phyloP scores from a whole-genome alignment of 2,113 vertebrate genomes.

The Colinus virginianus region DNA sequence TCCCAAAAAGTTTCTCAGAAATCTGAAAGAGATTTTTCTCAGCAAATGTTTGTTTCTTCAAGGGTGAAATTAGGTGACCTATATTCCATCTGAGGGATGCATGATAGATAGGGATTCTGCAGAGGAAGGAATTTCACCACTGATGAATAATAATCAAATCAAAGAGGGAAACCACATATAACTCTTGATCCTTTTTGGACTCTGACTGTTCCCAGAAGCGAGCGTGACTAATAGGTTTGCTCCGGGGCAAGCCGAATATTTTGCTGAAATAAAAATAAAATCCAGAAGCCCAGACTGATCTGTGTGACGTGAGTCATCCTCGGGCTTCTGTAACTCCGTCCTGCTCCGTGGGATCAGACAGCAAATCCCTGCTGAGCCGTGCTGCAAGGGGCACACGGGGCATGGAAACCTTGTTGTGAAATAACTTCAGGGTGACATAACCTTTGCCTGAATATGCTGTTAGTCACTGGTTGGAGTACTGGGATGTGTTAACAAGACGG shows the following conservation, averaged over 20 bases:
- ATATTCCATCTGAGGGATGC: conserved; percentile 16
- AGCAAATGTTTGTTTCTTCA: conserved; percentile 14
- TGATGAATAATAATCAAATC: conserved; percentile 51
- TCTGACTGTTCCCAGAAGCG: conserved; percentile 21
- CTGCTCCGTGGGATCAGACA: not conserved
- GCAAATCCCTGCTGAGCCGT: conserved; percentile 29
- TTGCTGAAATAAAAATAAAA: conserved; percentile 53
- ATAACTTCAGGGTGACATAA: not conserved
- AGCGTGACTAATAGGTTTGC: conserved; percentile 53
- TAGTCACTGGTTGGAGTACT: accelerated
- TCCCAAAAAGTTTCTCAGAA: not conserved
- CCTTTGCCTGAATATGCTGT: not conserved
- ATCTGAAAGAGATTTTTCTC: not conserved
- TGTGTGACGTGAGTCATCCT: conserved; percentile 48
- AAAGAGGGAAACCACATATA: conserved; percentile 50
- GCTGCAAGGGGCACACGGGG: not conserved
- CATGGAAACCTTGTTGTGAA: not conserved
- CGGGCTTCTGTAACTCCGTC: not conserved
- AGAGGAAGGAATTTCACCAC: conserved; percentile 32
- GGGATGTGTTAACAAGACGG: not conserved
- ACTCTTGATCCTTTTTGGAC: conserved; percentile 12
- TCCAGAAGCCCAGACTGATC: conserved; percentile 23
- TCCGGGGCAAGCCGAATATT: conserved; percentile 49
- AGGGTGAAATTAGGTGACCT: conserved; percentile 62
- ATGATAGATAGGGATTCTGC: conserved; percentile 21